These are phyloP conservation scores for Neoniphon sammara DNA, from an alignment of 2,797 vertebrate species.

Conservation along the genomic window DNA sequence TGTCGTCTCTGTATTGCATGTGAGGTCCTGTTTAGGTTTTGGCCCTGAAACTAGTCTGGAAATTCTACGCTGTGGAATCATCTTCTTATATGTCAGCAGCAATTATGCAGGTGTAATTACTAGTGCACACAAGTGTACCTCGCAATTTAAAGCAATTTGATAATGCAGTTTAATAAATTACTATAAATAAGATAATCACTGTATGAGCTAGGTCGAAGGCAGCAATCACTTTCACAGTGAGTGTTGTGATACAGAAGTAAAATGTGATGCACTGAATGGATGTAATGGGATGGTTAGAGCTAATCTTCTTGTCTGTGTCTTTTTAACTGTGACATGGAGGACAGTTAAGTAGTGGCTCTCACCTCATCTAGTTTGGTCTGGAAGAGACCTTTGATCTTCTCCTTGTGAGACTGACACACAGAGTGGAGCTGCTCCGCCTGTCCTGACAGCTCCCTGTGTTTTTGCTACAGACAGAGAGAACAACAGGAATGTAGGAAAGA, in stretches of 20 bases:
- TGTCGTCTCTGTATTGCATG: no score
- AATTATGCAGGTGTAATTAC: no score
- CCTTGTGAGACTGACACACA: slow-evolving; percentile 94
- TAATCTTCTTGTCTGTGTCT: background rate
- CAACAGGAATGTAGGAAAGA: slow-evolving; percentile 3
- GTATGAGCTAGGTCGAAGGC: background rate
- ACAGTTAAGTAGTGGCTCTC: slow-evolving; percentile 29
- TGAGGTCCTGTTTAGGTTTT: no score
- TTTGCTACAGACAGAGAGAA: slow-evolving; percentile 81
- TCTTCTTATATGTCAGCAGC: no score
- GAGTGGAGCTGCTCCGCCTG: slow-evolving; percentile 92
- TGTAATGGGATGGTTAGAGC: background rate
- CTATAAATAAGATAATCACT: background rate
- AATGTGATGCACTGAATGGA: background rate
- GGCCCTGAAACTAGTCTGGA: no score
- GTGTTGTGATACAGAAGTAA: background rate
- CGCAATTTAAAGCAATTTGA: no score
- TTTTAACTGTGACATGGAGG: background rate
- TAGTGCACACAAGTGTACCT: no score
- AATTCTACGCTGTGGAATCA: no score
- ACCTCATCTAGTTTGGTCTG: slow-evolving; percentile 98
- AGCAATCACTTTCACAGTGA: background rate
- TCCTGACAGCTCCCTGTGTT: slow-evolving; percentile 90
- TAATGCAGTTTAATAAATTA: background rate
- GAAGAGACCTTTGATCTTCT: slow-evolving; percentile 93